Evolutionary conservation across 2,888 invertebrate species (phyloP).

Genomic region (Callyntrura sp.): DNA sequence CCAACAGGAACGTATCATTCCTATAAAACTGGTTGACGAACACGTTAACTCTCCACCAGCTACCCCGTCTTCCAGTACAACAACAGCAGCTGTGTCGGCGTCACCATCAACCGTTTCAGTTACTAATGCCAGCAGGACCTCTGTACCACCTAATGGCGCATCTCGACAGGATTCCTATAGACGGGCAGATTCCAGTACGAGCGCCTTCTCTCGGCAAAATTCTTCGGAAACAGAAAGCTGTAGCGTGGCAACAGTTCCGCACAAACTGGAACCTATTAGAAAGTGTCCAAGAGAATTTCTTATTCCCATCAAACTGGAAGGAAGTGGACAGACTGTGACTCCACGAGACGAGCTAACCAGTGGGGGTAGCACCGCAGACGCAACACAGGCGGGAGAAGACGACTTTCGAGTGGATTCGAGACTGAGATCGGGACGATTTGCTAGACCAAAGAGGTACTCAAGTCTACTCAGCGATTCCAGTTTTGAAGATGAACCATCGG

Average conservation of each 20-base stretch:
- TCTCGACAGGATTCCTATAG: constrained; percentile 51
- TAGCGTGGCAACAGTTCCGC: constrained; percentile 78
- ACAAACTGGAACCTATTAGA: constrained; percentile 90
- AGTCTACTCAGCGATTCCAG: constrained; percentile 81
- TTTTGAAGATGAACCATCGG: constrained; percentile 76
- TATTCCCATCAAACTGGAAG: constrained; percentile 96
- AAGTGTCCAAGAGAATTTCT: constrained; percentile 96
- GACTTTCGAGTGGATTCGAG: constrained; percentile 87
- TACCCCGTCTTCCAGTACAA: constrained; percentile 26
- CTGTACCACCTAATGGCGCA: constrained; percentile 48
- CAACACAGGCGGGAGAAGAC: constrained; percentile 78
- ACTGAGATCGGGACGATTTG: constrained; percentile 85
- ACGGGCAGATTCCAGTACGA: constrained; percentile 73
- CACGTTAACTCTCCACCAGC: constrained; percentile 71
- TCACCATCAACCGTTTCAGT: constrained; percentile 55
- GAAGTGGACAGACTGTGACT: constrained; percentile 93
- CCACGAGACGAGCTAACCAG: constrained; percentile 86
- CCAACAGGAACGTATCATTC: constrained; percentile 89
- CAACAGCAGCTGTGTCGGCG: constrained; percentile 24
- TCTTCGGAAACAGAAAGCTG: constrained; percentile 90
- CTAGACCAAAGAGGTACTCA: constrained; percentile 87
- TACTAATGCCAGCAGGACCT: constrained; percentile 33
- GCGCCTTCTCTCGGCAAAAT: constrained; percentile 88
- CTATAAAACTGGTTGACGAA: constrained; percentile 87
- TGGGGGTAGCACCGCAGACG: constrained; percentile 69